Evolutionary conservation across 2,888 invertebrate genomes (phyloP), one percentile per base, ranked within the genome.

Genomic region (Eurytoma adleriae): DNA sequence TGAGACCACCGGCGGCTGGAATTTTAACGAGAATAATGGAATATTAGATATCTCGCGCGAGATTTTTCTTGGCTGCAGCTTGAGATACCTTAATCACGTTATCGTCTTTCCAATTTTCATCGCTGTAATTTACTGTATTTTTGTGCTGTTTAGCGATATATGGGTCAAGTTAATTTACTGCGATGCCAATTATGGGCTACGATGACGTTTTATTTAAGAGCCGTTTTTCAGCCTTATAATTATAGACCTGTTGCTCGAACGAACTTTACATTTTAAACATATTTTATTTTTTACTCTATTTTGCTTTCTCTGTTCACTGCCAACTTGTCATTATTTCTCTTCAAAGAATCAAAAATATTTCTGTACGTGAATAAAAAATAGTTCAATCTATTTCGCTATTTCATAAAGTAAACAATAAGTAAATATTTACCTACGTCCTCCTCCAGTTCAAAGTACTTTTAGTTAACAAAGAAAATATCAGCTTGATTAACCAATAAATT

Each of bases 21-120:
- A 59, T 73, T 72, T 73, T 73, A 68, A 68, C 27, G n/a, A 48
- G 14, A 27, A 78, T 61, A 59, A 78, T 73, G 72, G 18, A 67
- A 54, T 67, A 62, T 78, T 61, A 68, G 24, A 68, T 68, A 24
- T 20, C n/a, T 69, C n/a, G 40, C n/a, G 57, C 57, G 40, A 40
- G 40, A 40, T 7, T 40, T 40, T 40, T 40, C 40, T n/a, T 10
- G 12, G 57, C 57, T 57, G 40, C 64, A 64, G n/a, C 18, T 64
- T 16, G 2, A n/a, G 2, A n/a, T 64, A 64, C 62, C 5, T 61
- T 61, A 61, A 62, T 64, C 12, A 30, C 3, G 27, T 40, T 64
- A 64, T 40, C 40, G 18, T 64, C 16, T 64, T 40, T 3, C 27
- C 18, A 3, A 16, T 16, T 64, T 64, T 12, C 30, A 13, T 24